A percentile compares a stretch with the other conserved stretches of the same genome.
phyloP scores from a whole-genome alignment of 2,888 invertebrate genomes.

The Torymus tubicola region DNA sequence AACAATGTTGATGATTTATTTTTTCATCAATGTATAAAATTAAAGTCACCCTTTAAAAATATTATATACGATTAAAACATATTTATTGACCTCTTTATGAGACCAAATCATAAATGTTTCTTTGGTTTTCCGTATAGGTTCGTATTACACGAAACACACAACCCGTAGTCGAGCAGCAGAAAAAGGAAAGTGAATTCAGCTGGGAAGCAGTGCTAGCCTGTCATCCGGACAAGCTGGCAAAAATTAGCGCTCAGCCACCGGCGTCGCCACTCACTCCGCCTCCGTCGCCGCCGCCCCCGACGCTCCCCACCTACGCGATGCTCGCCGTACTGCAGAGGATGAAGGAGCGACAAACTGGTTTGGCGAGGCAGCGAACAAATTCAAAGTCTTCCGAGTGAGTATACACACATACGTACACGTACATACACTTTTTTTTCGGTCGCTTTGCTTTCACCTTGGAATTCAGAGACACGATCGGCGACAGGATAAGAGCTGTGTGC shows the following conservation, averaged over 20 bases:
- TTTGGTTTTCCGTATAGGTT: slow-evolving; percentile 63
- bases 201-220: slow-evolving; percentile 77
- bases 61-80: no score
- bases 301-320: slow-evolving; percentile 84
- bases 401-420: neutral
- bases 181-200: slow-evolving; percentile 72
- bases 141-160: slow-evolving; percentile 72
- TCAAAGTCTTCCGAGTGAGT: slow-evolving; percentile 70
- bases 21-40: no score
- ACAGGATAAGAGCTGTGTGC: neutral
- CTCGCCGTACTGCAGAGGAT: slow-evolving; percentile 81
- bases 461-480: neutral
- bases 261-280: slow-evolving; percentile 68
- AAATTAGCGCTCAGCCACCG: slow-evolving; percentile 68
- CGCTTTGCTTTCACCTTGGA: slow-evolving; percentile 22
- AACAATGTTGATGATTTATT: neutral
- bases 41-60: no score
- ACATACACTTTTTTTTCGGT: slow-evolving; percentile 17
- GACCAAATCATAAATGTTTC: slow-evolving; percentile 11
- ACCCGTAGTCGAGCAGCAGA: slow-evolving; percentile 53
- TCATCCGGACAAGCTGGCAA: slow-evolving; percentile 76
- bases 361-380: slow-evolving; percentile 64
- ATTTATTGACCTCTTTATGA: no score
- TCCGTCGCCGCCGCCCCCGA: slow-evolving; percentile 69
- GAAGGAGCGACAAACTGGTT: slow-evolving; percentile 78